Conservation (phyloP, 2,113 vertebrate species). For the Gallinago paraguaiae region DNA sequence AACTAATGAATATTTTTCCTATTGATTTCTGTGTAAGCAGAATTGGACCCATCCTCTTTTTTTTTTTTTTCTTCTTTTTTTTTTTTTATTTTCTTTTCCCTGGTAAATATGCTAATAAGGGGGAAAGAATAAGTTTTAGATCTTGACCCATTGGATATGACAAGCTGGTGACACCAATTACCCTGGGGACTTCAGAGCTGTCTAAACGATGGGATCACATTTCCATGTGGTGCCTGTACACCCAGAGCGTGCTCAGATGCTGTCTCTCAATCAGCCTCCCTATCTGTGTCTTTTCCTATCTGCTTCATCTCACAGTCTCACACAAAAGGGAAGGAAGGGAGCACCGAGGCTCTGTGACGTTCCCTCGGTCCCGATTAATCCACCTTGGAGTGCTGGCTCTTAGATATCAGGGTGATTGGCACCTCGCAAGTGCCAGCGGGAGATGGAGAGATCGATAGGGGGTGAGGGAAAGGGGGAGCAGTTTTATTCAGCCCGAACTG, state of each 20-base stretch:
- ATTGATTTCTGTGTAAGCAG: background rate
- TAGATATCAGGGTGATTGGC: conserved; percentile 59
- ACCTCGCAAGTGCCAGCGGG: background rate
- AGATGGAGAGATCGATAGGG: background rate
- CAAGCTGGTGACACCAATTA: conserved; percentile 55
- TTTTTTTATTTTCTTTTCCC: no score
- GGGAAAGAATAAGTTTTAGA: conserved; percentile 19
- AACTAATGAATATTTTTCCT: background rate
- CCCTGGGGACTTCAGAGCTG: conserved; percentile 44
- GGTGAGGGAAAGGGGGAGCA: background rate
- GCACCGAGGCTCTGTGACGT: fast-evolving
- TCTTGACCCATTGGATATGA: conserved; percentile 36
- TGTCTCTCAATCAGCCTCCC: conserved; percentile 48
- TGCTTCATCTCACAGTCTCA: conserved; percentile 26
- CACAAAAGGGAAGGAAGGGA: conserved; percentile 22
- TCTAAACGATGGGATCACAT: conserved; percentile 60
- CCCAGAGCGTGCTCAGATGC: background rate
- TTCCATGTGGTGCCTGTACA: background rate
- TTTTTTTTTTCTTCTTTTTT: background rate
- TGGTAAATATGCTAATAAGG: conserved; percentile 2
- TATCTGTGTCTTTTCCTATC: conserved; percentile 30
- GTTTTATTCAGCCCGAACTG: background rate
- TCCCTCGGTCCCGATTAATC: background rate
- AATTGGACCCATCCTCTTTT: background rate
- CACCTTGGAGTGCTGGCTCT: background rate